Conservation (phyloP, 2,797 vertebrate genomes). For the Merluccius polli region DNA sequence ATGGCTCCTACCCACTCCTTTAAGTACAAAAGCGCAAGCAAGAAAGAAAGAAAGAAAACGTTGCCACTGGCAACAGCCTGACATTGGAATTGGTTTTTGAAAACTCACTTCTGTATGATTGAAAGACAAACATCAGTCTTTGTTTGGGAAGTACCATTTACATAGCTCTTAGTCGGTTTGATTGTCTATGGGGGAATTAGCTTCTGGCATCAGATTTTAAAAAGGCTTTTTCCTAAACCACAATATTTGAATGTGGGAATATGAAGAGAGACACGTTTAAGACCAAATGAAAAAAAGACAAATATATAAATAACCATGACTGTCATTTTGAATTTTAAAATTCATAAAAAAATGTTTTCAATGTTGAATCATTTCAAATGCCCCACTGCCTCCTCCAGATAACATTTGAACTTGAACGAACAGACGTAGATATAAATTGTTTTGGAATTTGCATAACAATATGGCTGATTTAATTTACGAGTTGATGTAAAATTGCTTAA, state of each 20-base stretch:
- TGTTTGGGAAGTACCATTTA: slow-evolving; percentile 11
- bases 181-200: slow-evolving; percentile 6
- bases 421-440: background rate
- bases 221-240: background rate
- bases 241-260: background rate
- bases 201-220: background rate
- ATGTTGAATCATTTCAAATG: background rate
- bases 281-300: background rate
- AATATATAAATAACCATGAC: background rate
- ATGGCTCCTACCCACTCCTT: slow-evolving; percentile 20
- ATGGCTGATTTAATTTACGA: background rate
- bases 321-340: background rate
- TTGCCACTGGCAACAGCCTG: slow-evolving; percentile 30
- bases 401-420: background rate
- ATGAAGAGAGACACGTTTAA: background rate
- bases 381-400: background rate
- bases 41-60: slow-evolving; percentile 18
- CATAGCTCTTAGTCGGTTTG: background rate
- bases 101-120: slow-evolving; percentile 13
- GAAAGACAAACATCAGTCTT: background rate
- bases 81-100: slow-evolving; percentile 13
- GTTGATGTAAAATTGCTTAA: background rate
- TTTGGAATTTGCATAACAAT: background rate
- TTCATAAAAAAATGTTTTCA: background rate
- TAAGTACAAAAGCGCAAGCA: slow-evolving; percentile 17